These are phyloP conservation scores for Acromyrmex echinatior DNA, from an alignment of 1,140 invertebrate species.

Conservation along the genomic window DNA sequence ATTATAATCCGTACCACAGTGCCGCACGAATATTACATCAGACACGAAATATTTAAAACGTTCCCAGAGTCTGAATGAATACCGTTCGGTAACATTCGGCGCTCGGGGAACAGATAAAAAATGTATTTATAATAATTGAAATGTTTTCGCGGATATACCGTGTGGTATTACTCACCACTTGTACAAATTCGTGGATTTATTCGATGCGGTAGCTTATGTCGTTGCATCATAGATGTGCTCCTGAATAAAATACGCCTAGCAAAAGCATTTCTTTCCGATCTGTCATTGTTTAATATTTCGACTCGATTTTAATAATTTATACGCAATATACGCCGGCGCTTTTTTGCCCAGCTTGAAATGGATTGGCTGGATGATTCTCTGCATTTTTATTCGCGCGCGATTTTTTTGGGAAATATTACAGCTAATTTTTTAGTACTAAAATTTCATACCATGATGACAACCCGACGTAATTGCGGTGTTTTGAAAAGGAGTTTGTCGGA, in stretches of 20 bases:
- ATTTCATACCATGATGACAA: neutral
- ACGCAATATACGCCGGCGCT: neutral
- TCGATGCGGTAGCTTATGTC: neutral
- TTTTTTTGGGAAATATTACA: neutral
- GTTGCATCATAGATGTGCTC: slow-evolving; percentile 32
- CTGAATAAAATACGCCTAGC: slow-evolving; percentile 38
- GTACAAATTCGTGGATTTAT: slow-evolving; percentile 28
- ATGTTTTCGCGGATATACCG: neutral
- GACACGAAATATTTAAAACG: slow-evolving; percentile 37
- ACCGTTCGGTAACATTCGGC: neutral
- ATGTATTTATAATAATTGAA: slow-evolving; percentile 64
- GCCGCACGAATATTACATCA: slow-evolving; percentile 35
- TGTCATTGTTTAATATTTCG: slow-evolving; percentile 26
- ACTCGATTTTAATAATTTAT: slow-evolving; percentile 21
- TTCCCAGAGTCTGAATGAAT: neutral
- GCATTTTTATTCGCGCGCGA: neutral
- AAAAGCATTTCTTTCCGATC: slow-evolving; percentile 19
- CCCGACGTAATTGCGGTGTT: neutral
- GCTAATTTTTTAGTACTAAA: neutral
- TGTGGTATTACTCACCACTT: slow-evolving; percentile 14
- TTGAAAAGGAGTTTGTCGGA: neutral
- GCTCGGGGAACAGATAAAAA: slow-evolving; percentile 22
- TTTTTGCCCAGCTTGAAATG: neutral
- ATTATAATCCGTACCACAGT: slow-evolving; percentile 30
- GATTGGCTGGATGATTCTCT: neutral